These are phyloP conservation scores for Auanema freiburgensis DNA, from an alignment of 2,888 invertebrate genomes.

Conservation along the genomic window DNA sequence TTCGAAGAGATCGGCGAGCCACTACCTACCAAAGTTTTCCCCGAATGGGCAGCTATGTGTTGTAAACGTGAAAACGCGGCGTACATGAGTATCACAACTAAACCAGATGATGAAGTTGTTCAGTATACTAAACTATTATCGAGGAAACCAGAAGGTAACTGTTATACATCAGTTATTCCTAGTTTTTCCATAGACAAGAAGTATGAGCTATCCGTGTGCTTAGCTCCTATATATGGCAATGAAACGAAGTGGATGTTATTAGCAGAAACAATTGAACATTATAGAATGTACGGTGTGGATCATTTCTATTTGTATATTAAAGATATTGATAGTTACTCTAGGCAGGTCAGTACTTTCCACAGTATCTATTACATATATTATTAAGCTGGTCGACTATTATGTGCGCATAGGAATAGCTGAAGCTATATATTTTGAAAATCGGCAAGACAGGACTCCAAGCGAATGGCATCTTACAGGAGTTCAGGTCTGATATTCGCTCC, in stretches of 20 bases:
- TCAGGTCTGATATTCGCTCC: neutral
- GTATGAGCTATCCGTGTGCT: slow-evolving; percentile 14
- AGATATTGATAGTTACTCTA: slow-evolving; percentile 16
- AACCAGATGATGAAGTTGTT: neutral
- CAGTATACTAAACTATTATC: slow-evolving; percentile 1
- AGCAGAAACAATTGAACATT: slow-evolving; percentile 18
- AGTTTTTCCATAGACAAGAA: neutral
- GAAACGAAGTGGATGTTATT: slow-evolving; percentile 10
- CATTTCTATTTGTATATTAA: slow-evolving; percentile 20
- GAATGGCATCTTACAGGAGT: slow-evolving; percentile 12
- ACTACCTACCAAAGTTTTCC: slow-evolving; percentile 4
- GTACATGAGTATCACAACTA: slow-evolving; percentile 11
- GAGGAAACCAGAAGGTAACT: neutral
- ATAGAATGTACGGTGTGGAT: slow-evolving; percentile 15
- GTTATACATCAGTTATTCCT: neutral
- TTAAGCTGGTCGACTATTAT: slow-evolving; percentile 12
- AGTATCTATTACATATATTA: too few relatives aligned
- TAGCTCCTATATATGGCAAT: slow-evolving; percentile 17
- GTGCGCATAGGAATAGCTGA: slow-evolving; percentile 8
- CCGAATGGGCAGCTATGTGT: slow-evolving; percentile 5
- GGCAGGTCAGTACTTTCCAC: neutral
- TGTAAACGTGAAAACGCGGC: slow-evolving; percentile 7
- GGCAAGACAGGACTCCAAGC: neutral
- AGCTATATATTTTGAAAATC: slow-evolving; percentile 1
- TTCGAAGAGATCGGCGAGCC: slow-evolving; percentile 11